A percentile compares a stretch with the other conserved stretches of the same genome.
Conservation (phyloP, 2,797 vertebrate species). For the Chloroceryle amazona region DNA sequence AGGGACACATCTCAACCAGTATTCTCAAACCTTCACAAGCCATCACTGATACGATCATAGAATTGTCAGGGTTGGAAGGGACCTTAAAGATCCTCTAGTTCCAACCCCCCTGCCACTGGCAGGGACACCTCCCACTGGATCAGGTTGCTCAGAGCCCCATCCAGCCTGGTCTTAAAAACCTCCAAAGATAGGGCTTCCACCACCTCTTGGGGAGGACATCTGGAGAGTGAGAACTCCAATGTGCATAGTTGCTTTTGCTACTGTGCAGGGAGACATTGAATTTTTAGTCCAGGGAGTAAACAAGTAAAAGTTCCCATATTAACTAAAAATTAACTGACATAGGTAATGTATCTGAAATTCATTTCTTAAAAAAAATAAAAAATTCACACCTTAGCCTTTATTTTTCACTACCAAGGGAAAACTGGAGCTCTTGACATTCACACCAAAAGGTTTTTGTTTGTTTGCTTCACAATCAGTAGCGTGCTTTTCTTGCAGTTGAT, state of each 20-base stretch:
- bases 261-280: not conserved
- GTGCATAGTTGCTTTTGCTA: not conserved
- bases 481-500: slow-evolving; percentile 1
- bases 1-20: not conserved
- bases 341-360: not conserved
- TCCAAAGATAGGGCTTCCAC: no score
- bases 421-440: not conserved
- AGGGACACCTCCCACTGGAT: no score
- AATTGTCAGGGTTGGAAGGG: no score
- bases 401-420: not conserved
- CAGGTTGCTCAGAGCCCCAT: no score
- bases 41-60: not conserved
- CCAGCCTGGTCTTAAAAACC: no score
- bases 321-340: not conserved
- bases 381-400: not conserved
- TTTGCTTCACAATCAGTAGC: not conserved
- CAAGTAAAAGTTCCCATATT: not conserved
- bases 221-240: not conserved
- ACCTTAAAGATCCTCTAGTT: no score
- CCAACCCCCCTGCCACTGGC: no score
- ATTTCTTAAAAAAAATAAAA: not conserved
- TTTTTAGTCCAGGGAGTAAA: not conserved
- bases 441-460: not conserved
- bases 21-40: not conserved
- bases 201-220: not conserved